Percentiles rank a stretch among this genome's conserved stretches.
phyloP scores from a whole-genome alignment of 2,888 invertebrate genomes.

The Calameuta idolon region DNA sequence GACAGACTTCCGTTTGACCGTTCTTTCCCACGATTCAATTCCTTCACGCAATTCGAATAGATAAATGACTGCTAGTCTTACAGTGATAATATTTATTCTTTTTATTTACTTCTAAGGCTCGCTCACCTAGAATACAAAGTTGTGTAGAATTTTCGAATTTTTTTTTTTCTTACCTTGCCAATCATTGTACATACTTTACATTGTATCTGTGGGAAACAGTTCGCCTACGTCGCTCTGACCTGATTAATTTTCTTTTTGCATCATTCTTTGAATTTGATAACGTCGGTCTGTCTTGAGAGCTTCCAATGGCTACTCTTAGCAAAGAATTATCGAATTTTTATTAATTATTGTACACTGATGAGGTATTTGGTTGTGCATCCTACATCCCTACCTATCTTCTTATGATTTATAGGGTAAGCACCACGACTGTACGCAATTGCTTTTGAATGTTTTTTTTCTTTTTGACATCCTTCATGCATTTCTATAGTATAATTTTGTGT shows the following conservation, averaged over 20 bases:
- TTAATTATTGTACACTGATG: constrained; percentile 20
- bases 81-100: constrained; percentile 6
- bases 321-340: not conserved
- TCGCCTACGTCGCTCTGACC: not conserved
- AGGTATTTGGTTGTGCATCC: constrained; percentile 58
- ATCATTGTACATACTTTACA: not conserved
- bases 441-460: constrained; percentile 18
- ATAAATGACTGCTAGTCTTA: not conserved
- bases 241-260: not conserved
- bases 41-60: not conserved
- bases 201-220: not conserved
- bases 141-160: too few relatives aligned
- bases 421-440: constrained; percentile 52
- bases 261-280: not conserved
- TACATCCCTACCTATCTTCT: constrained; percentile 54
- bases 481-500: not conserved
- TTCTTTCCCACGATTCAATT: not conserved
- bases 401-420: constrained; percentile 65
- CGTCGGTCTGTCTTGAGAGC: not conserved
- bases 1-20: not conserved
- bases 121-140: not conserved
- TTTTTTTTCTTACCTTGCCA: not conserved
- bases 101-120: not conserved
- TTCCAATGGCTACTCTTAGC: too few relatives aligned
- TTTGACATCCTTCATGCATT: not conserved